Evolutionary conservation across 23 tunicate species (phyloP).

Genomic region (Styela clava): DNA sequence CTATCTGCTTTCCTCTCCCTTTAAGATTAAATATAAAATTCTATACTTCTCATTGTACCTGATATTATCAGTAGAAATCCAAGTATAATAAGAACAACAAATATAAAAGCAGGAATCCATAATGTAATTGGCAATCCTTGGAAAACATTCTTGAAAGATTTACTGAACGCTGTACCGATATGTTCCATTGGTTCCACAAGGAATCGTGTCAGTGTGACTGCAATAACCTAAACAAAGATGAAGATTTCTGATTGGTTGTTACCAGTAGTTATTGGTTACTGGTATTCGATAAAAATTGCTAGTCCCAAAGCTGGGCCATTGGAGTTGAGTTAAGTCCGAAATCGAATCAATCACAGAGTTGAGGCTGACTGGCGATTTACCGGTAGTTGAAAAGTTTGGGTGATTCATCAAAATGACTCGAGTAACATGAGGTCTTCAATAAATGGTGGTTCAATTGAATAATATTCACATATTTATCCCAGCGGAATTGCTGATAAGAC

Average conservation of each 20-base stretch:
- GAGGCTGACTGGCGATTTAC: too few relatives aligned
- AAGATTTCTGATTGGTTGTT: not conserved
- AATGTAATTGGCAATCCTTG: conserved; percentile 48
- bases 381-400: too few relatives aligned
- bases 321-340: too few relatives aligned
- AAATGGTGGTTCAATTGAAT: too few relatives aligned
- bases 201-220: conserved; percentile 56
- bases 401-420: too few relatives aligned
- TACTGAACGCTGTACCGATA: conserved; percentile 62
- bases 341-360: too few relatives aligned
- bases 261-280: not conserved
- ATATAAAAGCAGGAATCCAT: conserved; percentile 74
- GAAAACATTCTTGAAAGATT: conserved; percentile 57
- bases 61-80: conserved; percentile 30
- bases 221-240: conserved; percentile 34
- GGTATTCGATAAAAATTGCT: not conserved
- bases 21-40: too few relatives aligned
- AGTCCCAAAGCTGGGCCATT: too few relatives aligned
- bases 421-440: too few relatives aligned
- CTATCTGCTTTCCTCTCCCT: too few relatives aligned
- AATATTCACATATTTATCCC: too few relatives aligned
- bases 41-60: conserved; percentile 15
- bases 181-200: conserved; percentile 66
- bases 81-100: conserved; percentile 28
- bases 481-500: too few relatives aligned